phyloP scores from a whole-genome alignment of 2,888 invertebrate species.

The Allolobophora icterica region DNA sequence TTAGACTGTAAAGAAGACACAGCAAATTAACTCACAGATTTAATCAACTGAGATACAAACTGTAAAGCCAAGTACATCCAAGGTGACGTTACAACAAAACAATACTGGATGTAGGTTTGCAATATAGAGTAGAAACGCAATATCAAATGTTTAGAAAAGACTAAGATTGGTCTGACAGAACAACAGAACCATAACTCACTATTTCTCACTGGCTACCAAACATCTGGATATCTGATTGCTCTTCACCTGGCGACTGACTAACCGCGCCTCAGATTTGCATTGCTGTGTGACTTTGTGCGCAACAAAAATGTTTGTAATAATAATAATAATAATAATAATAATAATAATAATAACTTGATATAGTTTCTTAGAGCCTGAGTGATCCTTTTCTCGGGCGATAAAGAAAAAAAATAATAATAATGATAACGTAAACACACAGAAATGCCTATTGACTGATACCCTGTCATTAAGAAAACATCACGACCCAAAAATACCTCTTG shows the following conservation, averaged over 20 bases:
- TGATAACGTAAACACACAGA: background rate
- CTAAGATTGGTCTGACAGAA: background rate
- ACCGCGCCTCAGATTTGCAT: no score
- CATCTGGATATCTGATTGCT: no score
- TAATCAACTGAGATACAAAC: background rate
- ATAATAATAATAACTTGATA: no score
- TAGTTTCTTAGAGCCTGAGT: no score
- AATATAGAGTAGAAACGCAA: background rate
- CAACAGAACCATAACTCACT: no score
- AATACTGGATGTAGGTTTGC: background rate
- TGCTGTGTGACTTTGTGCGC: no score
- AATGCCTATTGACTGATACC: background rate
- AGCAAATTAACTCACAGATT: background rate
- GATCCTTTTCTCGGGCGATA: no score
- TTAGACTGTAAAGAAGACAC: background rate
- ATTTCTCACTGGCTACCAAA: no score
- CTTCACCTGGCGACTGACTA: no score
- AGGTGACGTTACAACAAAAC: background rate
- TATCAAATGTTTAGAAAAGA: background rate
- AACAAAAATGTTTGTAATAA: no score
- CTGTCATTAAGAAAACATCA: background rate
- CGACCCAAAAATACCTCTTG: slow-evolving; percentile 72
- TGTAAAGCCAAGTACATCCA: background rate
- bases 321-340: no score
- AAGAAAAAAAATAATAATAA: no score